Base-by-base conservation (phyloP, 2,113 vertebrate species). In the Rhagologus leucostigma region DNA sequence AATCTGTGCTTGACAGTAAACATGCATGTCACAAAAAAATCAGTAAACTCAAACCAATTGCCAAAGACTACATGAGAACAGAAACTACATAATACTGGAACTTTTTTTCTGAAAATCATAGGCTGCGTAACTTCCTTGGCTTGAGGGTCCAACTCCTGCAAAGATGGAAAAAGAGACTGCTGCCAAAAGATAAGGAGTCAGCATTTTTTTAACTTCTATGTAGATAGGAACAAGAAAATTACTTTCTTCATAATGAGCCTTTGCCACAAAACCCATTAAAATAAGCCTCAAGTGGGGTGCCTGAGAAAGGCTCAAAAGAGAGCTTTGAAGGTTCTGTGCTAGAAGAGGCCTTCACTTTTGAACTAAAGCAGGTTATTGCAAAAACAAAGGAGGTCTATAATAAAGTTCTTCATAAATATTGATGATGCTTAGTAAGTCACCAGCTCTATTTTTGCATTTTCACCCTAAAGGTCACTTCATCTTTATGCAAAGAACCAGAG, bases 21-120 rank as follows among this genome's bases (percentile, higher is more conserved):
- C 9, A 76, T 0, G 2, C 3, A 67, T 2, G 2, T 24, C 7
- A 69, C 0, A 0, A 81, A 84, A 79, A 84, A 69, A 50, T 19
- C 5, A 35, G 13, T n/a, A 16, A 56, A 49, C 35, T 41, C 59
- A 69, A 91, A 63, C 16, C 1, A 49, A 57, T 1, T 41, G 19
- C 20, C 10, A n/a, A 14, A 59, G 24, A 53, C 32, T 32, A 71
- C 46, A 24, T 6, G 4, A 75, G 16, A 16, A 75, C 3, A 71
- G 9, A 57, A 87, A 53, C 27, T 32, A 67, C 3, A 5, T 11
- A 76, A 30, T 14, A 37, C 7, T 35, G 4, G 23, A 62, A 67
- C 4, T 5, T 20, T 44, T 67, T 20, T 37, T 65, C 27, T 22
- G 21, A 80, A 55, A 84, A 53, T 37, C 57, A 63, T 7, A n/a